These are phyloP conservation scores for Phyto melanocephala DNA, from an alignment of 2,888 invertebrate species.

Conservation along the genomic window DNA sequence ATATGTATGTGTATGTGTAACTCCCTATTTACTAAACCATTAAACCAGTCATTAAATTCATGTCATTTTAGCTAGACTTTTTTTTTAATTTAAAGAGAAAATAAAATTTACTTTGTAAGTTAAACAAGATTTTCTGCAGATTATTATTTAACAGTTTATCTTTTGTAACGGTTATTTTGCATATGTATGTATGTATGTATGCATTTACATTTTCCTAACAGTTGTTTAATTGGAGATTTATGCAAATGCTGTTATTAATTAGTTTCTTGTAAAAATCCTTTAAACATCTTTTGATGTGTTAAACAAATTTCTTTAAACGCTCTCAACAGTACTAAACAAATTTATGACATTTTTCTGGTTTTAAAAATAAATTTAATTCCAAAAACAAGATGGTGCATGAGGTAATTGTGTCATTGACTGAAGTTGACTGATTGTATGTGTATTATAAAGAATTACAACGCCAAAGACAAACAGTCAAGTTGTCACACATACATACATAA, in stretches of 20 bases:
- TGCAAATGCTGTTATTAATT: not conserved
- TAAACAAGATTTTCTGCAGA: conserved; percentile 3
- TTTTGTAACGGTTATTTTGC: conserved; percentile 18
- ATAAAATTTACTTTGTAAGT: not conserved
- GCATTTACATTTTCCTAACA: not conserved
- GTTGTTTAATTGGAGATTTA: not conserved
- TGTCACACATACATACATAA: not conserved
- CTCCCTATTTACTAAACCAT: conserved; percentile 28
- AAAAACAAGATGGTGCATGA: conserved; percentile 41
- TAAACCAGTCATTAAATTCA: conserved; percentile 51
- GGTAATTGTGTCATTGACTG: conserved; percentile 58
- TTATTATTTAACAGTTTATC: not conserved
- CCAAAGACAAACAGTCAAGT: not conserved
- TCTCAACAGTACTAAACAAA: not conserved
- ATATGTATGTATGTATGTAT: not conserved
- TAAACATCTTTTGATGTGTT: not conserved
- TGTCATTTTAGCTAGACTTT: not conserved
- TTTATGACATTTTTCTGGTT: not conserved
- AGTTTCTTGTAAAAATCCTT: not conserved
- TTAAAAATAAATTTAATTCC: not conserved
- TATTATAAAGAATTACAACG: not conserved
- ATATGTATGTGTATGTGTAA: not conserved
- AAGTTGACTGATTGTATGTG: conserved; percentile 2
- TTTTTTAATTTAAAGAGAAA: not conserved
- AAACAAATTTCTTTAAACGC: conserved; percentile 22